These are phyloP conservation scores for Epicauta chinensis DNA, from an alignment of 1,140 invertebrate genomes.

Conservation along the genomic window DNA sequence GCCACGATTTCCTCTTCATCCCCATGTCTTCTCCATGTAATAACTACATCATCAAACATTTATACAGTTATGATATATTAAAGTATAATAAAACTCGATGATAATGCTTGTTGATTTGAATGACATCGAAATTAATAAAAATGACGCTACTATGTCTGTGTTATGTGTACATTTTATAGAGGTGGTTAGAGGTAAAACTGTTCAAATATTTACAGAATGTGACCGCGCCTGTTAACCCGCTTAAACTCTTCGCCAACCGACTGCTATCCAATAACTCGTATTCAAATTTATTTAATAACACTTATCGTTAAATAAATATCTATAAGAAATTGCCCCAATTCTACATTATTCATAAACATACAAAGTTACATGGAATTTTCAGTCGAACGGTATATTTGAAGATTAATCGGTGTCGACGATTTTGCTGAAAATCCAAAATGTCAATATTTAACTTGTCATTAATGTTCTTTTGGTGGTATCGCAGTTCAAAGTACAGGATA, in stretches of 20 bases:
- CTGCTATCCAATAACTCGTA: conserved; percentile 30
- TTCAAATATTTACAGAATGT: conserved; percentile 32
- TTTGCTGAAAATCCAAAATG: no score
- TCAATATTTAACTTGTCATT: no score
- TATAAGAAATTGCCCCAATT: neutral
- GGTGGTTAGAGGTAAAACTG: conserved; percentile 28
- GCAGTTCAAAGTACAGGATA: no score
- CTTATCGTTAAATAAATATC: conserved; percentile 10
- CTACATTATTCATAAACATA: conserved; percentile 6
- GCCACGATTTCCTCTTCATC: conserved; percentile 4
- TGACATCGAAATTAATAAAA: no score
- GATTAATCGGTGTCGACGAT: no score
- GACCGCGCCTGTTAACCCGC: conserved; percentile 28
- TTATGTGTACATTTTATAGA: conserved; percentile 42
- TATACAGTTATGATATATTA: no score
- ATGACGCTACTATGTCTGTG: no score
- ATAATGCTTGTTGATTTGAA: no score
- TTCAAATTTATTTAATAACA: conserved; percentile 30
- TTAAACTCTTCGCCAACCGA: conserved; percentile 21
- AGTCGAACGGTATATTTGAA: no score
- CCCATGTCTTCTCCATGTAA: neutral
- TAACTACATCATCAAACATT: neutral
- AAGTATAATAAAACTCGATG: no score
- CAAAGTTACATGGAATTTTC: no score
- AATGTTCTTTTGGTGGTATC: no score